phyloP scores from a whole-genome alignment of 2,888 invertebrate genomes.

The Lysandra bellargus region DNA sequence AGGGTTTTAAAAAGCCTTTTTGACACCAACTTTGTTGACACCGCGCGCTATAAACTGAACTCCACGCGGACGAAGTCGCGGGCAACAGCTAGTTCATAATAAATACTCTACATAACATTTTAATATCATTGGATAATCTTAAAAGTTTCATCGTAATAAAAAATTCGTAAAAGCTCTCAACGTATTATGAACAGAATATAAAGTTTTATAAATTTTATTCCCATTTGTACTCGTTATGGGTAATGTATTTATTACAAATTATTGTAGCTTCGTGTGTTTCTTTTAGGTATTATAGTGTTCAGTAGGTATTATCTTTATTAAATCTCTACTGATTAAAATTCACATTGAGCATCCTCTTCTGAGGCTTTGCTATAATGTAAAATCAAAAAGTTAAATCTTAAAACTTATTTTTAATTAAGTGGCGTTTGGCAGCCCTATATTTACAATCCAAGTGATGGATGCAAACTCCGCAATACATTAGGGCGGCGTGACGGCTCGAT shows the following conservation, averaged over 20 bases:
- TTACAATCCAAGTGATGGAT: constrained; percentile 52
- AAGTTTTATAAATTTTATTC: not conserved
- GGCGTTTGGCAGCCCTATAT: constrained; percentile 34
- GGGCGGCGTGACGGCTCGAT: constrained; percentile 50
- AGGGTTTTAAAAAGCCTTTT: too few relatives aligned
- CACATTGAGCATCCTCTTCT: too few relatives aligned
- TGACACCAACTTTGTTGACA: too few relatives aligned
- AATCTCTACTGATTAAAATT: too few relatives aligned
- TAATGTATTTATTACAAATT: not conserved
- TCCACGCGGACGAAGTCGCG: too few relatives aligned
- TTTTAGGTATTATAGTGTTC: not conserved
- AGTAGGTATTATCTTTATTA: too few relatives aligned
- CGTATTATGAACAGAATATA: not conserved
- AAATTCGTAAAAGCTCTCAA: not conserved
- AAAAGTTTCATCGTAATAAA: not conserved
- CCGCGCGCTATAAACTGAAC: too few relatives aligned
- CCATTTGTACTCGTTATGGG: not conserved
- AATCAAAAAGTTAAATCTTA: not conserved
- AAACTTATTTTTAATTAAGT: not conserved
- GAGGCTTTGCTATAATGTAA: not conserved
- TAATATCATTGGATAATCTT: not conserved
- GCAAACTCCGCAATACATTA: constrained; percentile 58
- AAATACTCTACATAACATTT: not conserved
- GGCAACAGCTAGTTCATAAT: too few relatives aligned
- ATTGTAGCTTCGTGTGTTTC: not conserved